Base-by-base conservation (phyloP, 1,140 invertebrate species). In the Drosophila cardini region DNA sequence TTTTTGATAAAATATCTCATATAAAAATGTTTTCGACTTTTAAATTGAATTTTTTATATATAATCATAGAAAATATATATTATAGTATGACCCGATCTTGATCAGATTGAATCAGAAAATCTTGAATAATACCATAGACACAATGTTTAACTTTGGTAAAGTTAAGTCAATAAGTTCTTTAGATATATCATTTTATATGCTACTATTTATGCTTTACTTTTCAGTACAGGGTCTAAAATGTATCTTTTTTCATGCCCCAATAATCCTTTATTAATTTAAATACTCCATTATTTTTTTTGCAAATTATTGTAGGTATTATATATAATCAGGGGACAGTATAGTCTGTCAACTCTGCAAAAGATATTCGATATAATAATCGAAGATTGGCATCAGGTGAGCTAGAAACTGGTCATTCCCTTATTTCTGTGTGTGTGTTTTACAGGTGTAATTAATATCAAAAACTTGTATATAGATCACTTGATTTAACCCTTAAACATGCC, bases 341-440 rank as follows among this genome's bases (percentile, higher is more conserved):
- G 13, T 45, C 15, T 46, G 48, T 45, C 63, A 15, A 60, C 64
- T 36, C 55, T 73, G 55, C 64, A 60, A 9, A 36, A 52, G 13
- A 38, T 72, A 18, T 50, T 68, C 30, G 43, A 11, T 68, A 68
- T 58, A 30, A 32, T 72, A 13, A 60, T 67, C 40, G 70, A 67
- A 46, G 70, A 72, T 43, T 53, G 52, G 8, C 36, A 48, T 26
- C 71, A 73, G 71, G 71, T 73, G 64, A 73, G 71, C 63, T 30
- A 16, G 15, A 45, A 8, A 21, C 52, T 5, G 42, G n/a, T 10
- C 34, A 36, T 43, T n/a, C 21, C 36, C 36, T 16, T 57, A 21
- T 26, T 26, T 26, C 21, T 26, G 5, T 26, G 0, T 26, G 21
- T 57, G 53, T 56, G 48, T 63, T 9, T 65, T 50, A 38, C 36